A percentile compares a stretch with the other conserved stretches of the same genome.
Evolutionary conservation across 2,113 vertebrate genomes (phyloP).

Genomic region (Trinectes maculatus): DNA sequence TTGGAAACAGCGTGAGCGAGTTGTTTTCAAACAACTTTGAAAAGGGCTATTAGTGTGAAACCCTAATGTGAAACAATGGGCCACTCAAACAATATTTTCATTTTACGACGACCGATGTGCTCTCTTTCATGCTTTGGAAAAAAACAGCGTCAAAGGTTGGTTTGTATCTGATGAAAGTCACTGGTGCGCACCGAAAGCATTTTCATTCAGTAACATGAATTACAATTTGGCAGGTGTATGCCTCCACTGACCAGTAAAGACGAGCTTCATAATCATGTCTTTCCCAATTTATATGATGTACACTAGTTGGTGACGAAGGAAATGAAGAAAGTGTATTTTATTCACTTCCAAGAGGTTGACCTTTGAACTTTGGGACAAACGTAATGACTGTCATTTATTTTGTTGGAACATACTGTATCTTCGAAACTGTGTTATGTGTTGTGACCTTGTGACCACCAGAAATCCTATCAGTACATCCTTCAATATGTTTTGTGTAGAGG

Average conservation of each 20-base stretch:
- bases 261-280: background rate
- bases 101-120: conserved; percentile 14
- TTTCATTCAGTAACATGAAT: conserved; percentile 10
- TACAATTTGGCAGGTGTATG: background rate
- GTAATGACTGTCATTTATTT: no score
- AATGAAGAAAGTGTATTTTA: background rate
- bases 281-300: background rate
- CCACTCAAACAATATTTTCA: conserved; percentile 50
- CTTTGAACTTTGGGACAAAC: background rate
- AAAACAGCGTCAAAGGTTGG: conserved; percentile 16
- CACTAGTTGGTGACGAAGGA: background rate
- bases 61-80: conserved; percentile 48
- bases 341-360: no score
- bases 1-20: conserved; percentile 23
- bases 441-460: no score
- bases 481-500: no score
- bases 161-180: conserved; percentile 40
- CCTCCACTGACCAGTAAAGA: background rate
- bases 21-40: conserved; percentile 52
- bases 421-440: no score
- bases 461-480: no score
- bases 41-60: conserved; percentile 45
- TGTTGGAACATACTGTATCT: no score
- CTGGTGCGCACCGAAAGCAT: background rate
- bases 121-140: conserved; percentile 42